Conservation (phyloP, 2,797 vertebrate species). For the Leuciscus waleckii region DNA sequence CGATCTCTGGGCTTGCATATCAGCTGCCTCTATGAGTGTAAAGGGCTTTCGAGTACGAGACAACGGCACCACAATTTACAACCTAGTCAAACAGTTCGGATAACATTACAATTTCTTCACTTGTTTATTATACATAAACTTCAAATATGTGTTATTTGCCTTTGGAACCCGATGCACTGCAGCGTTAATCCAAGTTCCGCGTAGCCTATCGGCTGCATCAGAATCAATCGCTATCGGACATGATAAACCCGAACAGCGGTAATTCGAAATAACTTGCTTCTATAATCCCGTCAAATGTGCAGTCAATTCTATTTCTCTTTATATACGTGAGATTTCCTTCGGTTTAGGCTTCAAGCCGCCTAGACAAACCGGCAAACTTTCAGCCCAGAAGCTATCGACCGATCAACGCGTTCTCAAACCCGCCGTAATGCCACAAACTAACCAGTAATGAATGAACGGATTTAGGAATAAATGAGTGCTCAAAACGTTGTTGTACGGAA, state of each 20-base stretch:
- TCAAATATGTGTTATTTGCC: background rate
- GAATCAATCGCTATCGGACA: background rate
- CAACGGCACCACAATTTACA: background rate
- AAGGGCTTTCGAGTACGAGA: background rate
- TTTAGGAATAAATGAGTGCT: background rate
- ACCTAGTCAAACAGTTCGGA: background rate
- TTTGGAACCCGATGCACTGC: background rate
- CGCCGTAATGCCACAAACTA: slow-evolving; percentile 1
- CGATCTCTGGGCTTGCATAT: background rate
- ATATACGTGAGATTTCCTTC: background rate
- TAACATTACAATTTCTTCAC: background rate
- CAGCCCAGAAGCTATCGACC: background rate
- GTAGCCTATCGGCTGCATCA: slow-evolving; percentile 17
- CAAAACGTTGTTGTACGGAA: background rate
- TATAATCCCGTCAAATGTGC: background rate
- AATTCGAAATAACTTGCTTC: background rate
- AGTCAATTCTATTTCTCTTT: background rate
- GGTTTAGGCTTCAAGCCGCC: background rate
- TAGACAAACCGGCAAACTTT: slow-evolving; percentile 42
- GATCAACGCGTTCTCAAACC: background rate
- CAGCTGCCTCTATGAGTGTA: background rate
- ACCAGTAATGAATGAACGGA: slow-evolving; percentile 4
- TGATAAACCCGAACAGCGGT: background rate
- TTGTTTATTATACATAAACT: background rate
- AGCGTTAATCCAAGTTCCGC: slow-evolving; percentile 36